These are phyloP conservation scores for Neria commutata DNA, from an alignment of 2,888 invertebrate genomes.

Conservation along the genomic window DNA sequence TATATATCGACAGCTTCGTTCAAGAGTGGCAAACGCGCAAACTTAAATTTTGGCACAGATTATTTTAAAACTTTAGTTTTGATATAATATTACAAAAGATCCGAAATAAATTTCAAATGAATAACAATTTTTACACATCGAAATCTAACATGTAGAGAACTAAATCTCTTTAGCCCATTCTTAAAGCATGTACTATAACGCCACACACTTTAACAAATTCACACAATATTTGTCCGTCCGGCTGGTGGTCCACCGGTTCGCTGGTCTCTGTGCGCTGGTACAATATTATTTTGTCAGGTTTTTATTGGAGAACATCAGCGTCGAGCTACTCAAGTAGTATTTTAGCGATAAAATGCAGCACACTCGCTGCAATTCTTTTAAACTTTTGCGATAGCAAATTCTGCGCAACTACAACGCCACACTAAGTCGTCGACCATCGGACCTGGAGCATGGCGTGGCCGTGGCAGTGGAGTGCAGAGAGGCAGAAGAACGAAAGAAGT, in stretches of 20 bases:
- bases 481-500: conserved; percentile 34
- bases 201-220: conserved; percentile 22
- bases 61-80: too few species aligned
- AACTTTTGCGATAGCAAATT: conserved; percentile 26
- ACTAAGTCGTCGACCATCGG: conserved; percentile 16
- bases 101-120: too few species aligned
- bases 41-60: too few species aligned
- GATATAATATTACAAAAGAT: too few species aligned
- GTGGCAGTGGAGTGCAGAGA: conserved; percentile 6
- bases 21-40: too few species aligned
- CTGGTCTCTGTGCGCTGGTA: conserved; percentile 18
- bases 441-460: background rate
- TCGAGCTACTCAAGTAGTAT: conserved; percentile 55
- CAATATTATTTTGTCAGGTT: conserved; percentile 56
- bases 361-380: conserved; percentile 12
- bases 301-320: conserved; percentile 54
- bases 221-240: too few species aligned
- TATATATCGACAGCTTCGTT: too few species aligned
- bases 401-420: conserved; percentile 5
- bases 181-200: too few species aligned
- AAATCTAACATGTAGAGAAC: too few species aligned
- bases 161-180: too few species aligned
- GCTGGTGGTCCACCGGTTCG: too few species aligned
- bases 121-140: too few species aligned
- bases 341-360: conserved; percentile 55